Evolutionary conservation across 1,140 invertebrate species (phyloP).

Genomic region (Luehdorfia chinensis): DNA sequence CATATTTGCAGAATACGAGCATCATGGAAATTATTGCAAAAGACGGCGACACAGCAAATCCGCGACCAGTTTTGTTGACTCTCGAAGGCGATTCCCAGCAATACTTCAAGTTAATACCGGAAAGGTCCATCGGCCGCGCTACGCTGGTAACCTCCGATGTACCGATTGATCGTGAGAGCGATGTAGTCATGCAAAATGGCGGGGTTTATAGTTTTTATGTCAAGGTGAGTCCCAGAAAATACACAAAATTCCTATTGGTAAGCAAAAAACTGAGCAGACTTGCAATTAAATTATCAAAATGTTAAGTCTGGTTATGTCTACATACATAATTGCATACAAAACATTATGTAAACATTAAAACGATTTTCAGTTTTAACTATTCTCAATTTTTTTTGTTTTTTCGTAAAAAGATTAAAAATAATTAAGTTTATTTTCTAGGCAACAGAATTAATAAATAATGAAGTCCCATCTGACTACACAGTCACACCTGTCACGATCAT

Average conservation of each 20-base stretch:
- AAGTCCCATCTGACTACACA: slow-evolving; percentile 82
- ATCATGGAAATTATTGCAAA: slow-evolving; percentile 84
- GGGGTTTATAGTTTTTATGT: slow-evolving; percentile 87
- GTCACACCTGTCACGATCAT: slow-evolving; percentile 86
- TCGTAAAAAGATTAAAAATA: too few species aligned
- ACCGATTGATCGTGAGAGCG: slow-evolving; percentile 86
- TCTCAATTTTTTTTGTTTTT: too few species aligned
- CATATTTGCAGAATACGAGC: slow-evolving; percentile 48
- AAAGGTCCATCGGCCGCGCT: slow-evolving; percentile 71
- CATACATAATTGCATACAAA: too few species aligned
- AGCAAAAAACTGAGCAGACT: too few species aligned
- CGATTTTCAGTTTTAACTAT: too few species aligned
- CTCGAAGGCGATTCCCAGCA: slow-evolving; percentile 82
- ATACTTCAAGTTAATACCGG: slow-evolving; percentile 82
- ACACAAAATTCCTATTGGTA: too few species aligned
- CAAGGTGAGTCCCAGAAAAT: slow-evolving; percentile 73
- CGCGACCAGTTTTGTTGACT: slow-evolving; percentile 80
- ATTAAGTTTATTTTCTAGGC: slow-evolving; percentile 77
- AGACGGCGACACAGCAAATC: slow-evolving; percentile 87
- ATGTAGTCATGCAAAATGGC: slow-evolving; percentile 84
- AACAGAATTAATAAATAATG: slow-evolving; percentile 85
- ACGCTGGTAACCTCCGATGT: slow-evolving; percentile 80
- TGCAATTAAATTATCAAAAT: too few species aligned
- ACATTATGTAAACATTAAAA: too few species aligned
- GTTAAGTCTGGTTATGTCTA: too few species aligned